Percentiles rank a stretch among this genome's conserved stretches.
phyloP scores from a whole-genome alignment of 2,888 invertebrate species.

The Spodoptera littoralis region DNA sequence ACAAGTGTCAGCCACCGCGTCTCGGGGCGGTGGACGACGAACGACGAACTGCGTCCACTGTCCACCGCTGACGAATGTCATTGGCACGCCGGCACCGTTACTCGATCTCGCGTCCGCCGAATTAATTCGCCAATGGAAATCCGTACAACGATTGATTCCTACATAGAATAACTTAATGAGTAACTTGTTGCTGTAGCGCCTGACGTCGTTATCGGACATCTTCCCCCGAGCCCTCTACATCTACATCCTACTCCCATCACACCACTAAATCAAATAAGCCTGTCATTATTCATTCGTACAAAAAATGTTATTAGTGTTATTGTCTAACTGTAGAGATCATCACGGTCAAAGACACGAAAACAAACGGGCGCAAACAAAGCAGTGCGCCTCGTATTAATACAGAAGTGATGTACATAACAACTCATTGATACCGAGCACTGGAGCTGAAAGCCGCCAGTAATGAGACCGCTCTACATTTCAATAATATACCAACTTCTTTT shows the following conservation, averaged over 20 bases:
- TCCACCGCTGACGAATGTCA: slow-evolving; percentile 85
- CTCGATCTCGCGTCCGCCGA: slow-evolving; percentile 85
- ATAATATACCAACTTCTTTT: slow-evolving; percentile 60
- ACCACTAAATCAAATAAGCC: slow-evolving; percentile 61
- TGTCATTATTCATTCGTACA: slow-evolving; percentile 63
- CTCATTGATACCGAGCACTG: slow-evolving; percentile 66
- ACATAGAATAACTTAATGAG: slow-evolving; percentile 83
- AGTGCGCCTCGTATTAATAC: slow-evolving; percentile 53
- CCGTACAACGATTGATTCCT: slow-evolving; percentile 81
- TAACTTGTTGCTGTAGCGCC: slow-evolving; percentile 77
- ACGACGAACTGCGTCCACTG: slow-evolving; percentile 63
- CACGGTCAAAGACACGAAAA: slow-evolving; percentile 78
- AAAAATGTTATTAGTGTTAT: slow-evolving; percentile 71
- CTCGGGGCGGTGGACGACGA: slow-evolving; percentile 61
- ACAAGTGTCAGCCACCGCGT: slow-evolving; percentile 56
- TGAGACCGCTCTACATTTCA: slow-evolving; percentile 59
- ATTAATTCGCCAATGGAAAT: slow-evolving; percentile 86
- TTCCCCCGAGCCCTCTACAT: slow-evolving; percentile 63
- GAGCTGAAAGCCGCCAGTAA: slow-evolving; percentile 69
- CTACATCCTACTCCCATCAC: slow-evolving; percentile 54
- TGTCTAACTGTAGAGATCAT: slow-evolving; percentile 73
- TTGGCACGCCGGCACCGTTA: slow-evolving; percentile 87
- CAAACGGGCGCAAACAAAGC: slow-evolving; percentile 63
- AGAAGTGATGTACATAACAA: slow-evolving; percentile 63
- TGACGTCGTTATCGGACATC: slow-evolving; percentile 78